Base-by-base conservation (phyloP, 2,113 vertebrate species). In the Collichthys lucidus region DNA sequence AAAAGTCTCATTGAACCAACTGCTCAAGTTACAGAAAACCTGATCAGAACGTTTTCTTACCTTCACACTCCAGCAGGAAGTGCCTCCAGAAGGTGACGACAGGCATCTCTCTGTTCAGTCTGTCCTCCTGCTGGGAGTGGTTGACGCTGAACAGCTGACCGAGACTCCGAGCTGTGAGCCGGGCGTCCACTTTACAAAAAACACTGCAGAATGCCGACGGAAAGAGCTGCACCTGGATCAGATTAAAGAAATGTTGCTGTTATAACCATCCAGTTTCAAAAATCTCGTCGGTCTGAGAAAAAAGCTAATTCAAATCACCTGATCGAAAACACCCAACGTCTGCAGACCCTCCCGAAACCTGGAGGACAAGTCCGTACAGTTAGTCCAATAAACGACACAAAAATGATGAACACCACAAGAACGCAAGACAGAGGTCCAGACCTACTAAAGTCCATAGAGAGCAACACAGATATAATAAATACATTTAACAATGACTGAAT, bases 311-410 rank as follows among this genome's bases (percentile, higher is more conserved):
- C n/a, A 9, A 57, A 0, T 83, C 59, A 93, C 92, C 92, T 96
- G 96, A 79, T 98, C 95, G 74, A 98, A 95, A 63, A 99, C 93
- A 5, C 96, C 97, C 71, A 99, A 90, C 0, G 96, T 97, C 90
- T 95, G 94, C 87, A 99, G 94, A 74, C 98, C 98, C 87, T 97
- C 96, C 44, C 95, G 94, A 79, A 99, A 96, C 92, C 98, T 99
- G 88, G 53, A 95, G 95, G 57, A 57, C 2, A 24, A 57, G 55
- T 22, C 5, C 2, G 5, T 11, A 22, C 20, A 55, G 53, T 55
- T 46, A 40, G 1, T 40, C 35, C 35, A 40, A 40, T 40, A 40
- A 40, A 40, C 35, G 8, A 40, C 35, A 40, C 35, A 40, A 40
- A 9, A 40, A 8, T 40, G 7, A 40, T 40, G 7, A 40, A 40